Percentiles rank a stretch among this genome's conserved stretches.
These are phyloP conservation scores for Hemithea aestivaria DNA, from an alignment of 2,888 invertebrate genomes.

Conservation along the genomic window DNA sequence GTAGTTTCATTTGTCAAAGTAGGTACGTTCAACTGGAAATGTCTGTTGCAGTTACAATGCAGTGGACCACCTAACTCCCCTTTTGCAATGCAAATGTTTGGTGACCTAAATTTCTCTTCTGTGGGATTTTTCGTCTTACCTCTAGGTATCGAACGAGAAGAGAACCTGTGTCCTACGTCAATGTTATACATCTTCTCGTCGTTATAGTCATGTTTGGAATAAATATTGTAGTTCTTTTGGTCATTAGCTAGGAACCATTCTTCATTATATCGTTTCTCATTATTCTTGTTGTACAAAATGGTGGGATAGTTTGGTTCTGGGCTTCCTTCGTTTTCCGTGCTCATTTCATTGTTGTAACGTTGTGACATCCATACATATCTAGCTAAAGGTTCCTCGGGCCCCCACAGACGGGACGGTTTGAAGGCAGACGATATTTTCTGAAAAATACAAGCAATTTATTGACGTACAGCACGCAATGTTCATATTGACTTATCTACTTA, in stretches of 20 bases:
- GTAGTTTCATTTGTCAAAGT: slow-evolving; percentile 60
- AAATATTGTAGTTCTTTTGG: slow-evolving; percentile 45
- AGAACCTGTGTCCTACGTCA: slow-evolving; percentile 31
- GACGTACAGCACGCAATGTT: no score
- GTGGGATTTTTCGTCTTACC: slow-evolving; percentile 44
- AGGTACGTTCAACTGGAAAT: slow-evolving; percentile 67
- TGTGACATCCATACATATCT: slow-evolving; percentile 74
- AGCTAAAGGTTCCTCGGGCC: slow-evolving; percentile 69
- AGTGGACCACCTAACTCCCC: slow-evolving; percentile 57
- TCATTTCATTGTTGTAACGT: slow-evolving; percentile 54
- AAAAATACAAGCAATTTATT: slow-evolving; percentile 15
- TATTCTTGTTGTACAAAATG: slow-evolving; percentile 44
- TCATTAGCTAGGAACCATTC: slow-evolving; percentile 41
- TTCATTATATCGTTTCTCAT: slow-evolving; percentile 48
- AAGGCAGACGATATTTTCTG: slow-evolving; percentile 70
- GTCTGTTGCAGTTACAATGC: slow-evolving; percentile 67
- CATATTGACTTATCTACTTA: no score
- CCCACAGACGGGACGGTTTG: slow-evolving; percentile 67
- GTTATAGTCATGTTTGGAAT: slow-evolving; percentile 40
- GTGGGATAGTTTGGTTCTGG: slow-evolving; percentile 54
- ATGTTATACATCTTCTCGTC: slow-evolving; percentile 11
- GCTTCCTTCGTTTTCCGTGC: slow-evolving; percentile 47
- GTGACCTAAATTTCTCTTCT: slow-evolving; percentile 60
- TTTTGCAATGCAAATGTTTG: slow-evolving; percentile 66
- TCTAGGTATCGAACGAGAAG: slow-evolving; percentile 48